These are phyloP conservation scores for Centrocercus urophasianus DNA, from an alignment of 2,113 vertebrate species.

Conservation along the genomic window DNA sequence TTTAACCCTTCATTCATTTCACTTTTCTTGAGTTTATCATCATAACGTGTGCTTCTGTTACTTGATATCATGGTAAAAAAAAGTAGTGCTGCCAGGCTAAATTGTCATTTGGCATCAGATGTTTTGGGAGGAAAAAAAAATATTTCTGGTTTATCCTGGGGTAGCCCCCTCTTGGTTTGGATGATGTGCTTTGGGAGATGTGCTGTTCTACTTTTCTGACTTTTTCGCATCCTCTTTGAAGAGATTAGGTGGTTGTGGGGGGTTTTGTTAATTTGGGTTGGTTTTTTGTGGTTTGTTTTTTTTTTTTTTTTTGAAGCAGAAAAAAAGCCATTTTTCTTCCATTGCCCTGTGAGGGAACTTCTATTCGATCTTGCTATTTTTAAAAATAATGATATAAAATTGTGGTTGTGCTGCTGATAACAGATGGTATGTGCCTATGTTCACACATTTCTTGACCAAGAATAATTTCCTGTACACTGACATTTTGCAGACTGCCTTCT, in stretches of 20 bases:
- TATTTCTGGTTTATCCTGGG: conserved; percentile 9
- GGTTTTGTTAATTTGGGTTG: no score
- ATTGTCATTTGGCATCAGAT: background rate
- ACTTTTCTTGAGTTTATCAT: background rate
- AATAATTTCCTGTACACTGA: background rate
- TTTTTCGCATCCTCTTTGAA: background rate
- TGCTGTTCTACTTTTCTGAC: background rate
- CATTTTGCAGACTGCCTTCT: background rate
- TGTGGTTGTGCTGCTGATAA: background rate
- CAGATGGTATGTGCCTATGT: background rate
- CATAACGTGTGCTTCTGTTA: background rate
- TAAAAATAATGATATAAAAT: background rate
- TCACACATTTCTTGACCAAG: background rate
- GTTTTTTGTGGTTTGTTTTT: background rate
- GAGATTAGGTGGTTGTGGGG: background rate
- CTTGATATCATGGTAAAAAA: background rate
- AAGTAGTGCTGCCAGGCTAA: background rate
- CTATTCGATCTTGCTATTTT: background rate
- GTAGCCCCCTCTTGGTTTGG: background rate
- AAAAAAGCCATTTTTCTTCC: background rate
- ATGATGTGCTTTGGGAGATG: background rate
- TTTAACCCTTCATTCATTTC: background rate
- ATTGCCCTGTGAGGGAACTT: background rate
- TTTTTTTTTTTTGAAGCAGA: background rate
- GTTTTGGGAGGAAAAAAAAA: background rate